phyloP scores from a whole-genome alignment of 2,113 vertebrate genomes.

The Prietella phreatophila region DNA sequence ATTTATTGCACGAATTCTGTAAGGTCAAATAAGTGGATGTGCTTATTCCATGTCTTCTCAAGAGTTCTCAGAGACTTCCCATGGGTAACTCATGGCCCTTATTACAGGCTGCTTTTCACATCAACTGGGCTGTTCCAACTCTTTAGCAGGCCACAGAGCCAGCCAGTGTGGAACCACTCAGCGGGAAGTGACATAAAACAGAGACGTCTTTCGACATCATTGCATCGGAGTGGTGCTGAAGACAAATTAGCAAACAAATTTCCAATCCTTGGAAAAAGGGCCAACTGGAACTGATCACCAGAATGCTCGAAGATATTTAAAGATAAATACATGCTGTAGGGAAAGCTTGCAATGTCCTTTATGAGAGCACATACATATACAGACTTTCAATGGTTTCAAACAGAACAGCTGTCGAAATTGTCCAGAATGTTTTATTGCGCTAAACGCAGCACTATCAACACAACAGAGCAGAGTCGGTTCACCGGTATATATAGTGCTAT shows the following conservation, averaged over 20 bases:
- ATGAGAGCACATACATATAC: background rate
- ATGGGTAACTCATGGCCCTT: background rate
- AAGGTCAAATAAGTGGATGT: slow-evolving; percentile 12
- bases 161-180: slow-evolving; percentile 23
- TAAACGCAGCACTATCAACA: background rate
- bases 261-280: slow-evolving; percentile 5
- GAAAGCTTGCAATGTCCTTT: background rate
- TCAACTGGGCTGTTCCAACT: slow-evolving; percentile 21
- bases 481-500: background rate
- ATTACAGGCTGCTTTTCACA: slow-evolving; percentile 44
- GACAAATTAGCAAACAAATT: slow-evolving; percentile 34
- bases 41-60: slow-evolving; percentile 24
- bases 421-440: background rate
- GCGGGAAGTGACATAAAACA: slow-evolving; percentile 26
- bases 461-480: background rate
- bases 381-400: slow-evolving; percentile 4
- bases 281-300: slow-evolving; percentile 27
- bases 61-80: slow-evolving; percentile 6
- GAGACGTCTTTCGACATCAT: slow-evolving; percentile 11
- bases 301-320: background rate
- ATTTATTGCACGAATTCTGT: slow-evolving; percentile 22
- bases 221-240: slow-evolving; percentile 35
- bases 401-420: slow-evolving; percentile 14
- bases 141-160: background rate
- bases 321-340: slow-evolving; percentile 35